phyloP scores from a whole-genome alignment of 2,797 vertebrate genomes.

The Melanotaenia trifasciata region DNA sequence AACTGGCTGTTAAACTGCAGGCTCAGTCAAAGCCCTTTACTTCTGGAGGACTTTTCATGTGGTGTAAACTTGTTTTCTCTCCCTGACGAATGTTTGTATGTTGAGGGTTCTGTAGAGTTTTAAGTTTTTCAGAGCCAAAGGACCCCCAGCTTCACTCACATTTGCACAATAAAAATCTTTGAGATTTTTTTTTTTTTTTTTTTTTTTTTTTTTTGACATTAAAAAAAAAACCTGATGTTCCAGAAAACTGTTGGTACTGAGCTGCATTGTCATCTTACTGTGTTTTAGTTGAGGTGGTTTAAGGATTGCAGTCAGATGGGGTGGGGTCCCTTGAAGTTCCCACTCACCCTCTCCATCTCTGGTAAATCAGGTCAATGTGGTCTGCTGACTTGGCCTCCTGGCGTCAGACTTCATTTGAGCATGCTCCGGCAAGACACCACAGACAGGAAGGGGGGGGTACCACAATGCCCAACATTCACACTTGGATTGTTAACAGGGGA shows the following conservation, averaged over 20 bases:
- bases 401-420: constrained; percentile 75
- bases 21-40: constrained; percentile 60
- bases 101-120: constrained; percentile 48
- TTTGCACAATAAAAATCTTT: constrained; percentile 21
- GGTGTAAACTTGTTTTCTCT: constrained; percentile 39
- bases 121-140: constrained; percentile 38
- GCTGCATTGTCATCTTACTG: constrained; percentile 37
- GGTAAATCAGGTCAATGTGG: constrained; percentile 79
- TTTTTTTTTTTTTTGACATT: no score
- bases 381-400: constrained; percentile 72
- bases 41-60: constrained; percentile 70
- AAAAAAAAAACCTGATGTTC: background rate
- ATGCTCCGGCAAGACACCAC: constrained; percentile 68
- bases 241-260: constrained; percentile 24
- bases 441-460: constrained; percentile 66
- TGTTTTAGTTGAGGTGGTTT: constrained; percentile 56
- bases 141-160: constrained; percentile 50
- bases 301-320: constrained; percentile 32
- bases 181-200: constrained; percentile 23
- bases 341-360: constrained; percentile 47
- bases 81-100: constrained; percentile 41
- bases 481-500: constrained; percentile 65
- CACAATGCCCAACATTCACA: constrained; percentile 81
- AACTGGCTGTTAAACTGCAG: constrained; percentile 57
- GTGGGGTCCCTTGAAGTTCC: constrained; percentile 38